Evolutionary conservation across 2,888 invertebrate genomes (phyloP), one percentile per base, ranked within the genome.

Genomic region (Cybosia mesomella): DNA sequence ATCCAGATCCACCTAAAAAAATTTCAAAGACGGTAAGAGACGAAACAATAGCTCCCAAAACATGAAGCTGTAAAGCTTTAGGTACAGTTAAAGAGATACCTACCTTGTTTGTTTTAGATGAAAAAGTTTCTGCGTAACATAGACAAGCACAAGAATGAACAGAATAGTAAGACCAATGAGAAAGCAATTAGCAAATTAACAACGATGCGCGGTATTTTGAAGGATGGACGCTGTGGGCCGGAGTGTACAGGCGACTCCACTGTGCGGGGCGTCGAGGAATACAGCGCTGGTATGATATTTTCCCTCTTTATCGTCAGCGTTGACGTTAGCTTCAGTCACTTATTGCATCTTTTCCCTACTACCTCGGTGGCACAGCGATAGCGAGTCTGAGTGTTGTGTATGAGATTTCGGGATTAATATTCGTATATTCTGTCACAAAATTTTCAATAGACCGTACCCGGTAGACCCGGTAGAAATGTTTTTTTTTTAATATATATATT

Each of bases 101-200:
- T n/a, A n/a, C n/a, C n/a, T 43, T n/a, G 8, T 58, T 54, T 53
- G 24, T 67, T 80, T 18, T 77, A 93, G 92, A 94, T 94, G 92
- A 94, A 94, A 75, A 95, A 94, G 79, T 91, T 92, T 74, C 88
- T 94, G 10, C 92, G 94, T 67, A 94, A 93, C 81, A 91, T 93
- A 67, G 94, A 95, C 79, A 95, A 94, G 81, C 93, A 94, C 78
- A 94, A 93, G 83, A 90, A 85, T 72, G 93, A 93, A 10, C 90
- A 91, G 70, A 88, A 86, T 73, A 83, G 81, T 72, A 92, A 92
- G 77, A 81, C 80, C 64, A 85, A 71, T 39, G 93, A 93, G 76
- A 92, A 91, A 72, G 88, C 89, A 18, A 85, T 93, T 59, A 92
- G 92, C 77, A 94, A 94, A 75, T 81, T 94, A 73, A 91, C 92